phyloP scores from a whole-genome alignment of 53 echinoderm and acorn worm genomes.

The Pentamera pediparva region DNA sequence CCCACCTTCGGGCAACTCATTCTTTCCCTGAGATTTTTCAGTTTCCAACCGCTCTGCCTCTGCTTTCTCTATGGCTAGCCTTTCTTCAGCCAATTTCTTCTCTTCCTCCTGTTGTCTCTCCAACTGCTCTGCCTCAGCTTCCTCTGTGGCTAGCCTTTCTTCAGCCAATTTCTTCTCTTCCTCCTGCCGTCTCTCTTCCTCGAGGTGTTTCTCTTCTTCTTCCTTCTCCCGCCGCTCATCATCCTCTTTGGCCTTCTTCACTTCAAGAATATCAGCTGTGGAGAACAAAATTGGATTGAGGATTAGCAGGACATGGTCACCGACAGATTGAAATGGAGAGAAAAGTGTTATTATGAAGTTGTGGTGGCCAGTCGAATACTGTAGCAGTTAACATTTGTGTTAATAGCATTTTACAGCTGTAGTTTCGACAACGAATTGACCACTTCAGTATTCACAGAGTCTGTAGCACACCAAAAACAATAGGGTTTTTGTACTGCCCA shows the following conservation, averaged over 20 bases:
- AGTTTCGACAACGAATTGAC: no score
- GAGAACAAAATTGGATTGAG: no score
- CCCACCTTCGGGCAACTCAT: conserved; percentile 33
- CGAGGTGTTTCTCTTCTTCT: conserved; percentile 8
- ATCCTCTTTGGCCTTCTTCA: conserved; percentile 35
- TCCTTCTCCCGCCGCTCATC: conserved; percentile 25
- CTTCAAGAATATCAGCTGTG: conserved; percentile 26
- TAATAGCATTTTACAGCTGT: no score
- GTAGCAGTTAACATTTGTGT: no score
- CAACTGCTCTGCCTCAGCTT: not conserved
- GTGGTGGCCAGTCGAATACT: no score
- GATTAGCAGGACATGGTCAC: no score
- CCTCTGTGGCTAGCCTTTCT: not conserved
- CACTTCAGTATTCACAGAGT: no score
- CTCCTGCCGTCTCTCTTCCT: conserved; percentile 47
- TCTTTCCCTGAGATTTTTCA: conserved; percentile 48
- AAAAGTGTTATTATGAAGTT: no score
- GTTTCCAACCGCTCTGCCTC: conserved; percentile 42
- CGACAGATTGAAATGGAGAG: no score
- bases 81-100: conserved; percentile 7
- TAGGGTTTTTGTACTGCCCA: no score
- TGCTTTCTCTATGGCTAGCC: conserved; percentile 10
- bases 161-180: conserved; percentile 20
- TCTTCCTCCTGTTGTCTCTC: not conserved
- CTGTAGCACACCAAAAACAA: no score